Base-by-base conservation (phyloP, 2,113 vertebrate species). In the Crocuta crocuta region DNA sequence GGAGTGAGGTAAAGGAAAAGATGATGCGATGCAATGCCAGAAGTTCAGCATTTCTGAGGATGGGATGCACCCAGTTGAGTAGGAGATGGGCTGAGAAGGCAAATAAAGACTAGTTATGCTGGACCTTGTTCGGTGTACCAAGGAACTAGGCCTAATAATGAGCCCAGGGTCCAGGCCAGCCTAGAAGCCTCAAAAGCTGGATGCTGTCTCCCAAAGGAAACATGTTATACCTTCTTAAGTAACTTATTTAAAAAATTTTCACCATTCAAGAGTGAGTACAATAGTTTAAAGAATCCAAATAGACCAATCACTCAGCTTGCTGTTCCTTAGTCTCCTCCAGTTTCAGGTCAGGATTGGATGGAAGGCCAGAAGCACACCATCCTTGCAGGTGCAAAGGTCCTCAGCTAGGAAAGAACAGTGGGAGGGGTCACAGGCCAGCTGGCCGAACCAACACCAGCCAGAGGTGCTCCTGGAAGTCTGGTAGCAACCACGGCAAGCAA, bases 71-170 rank as follows among this genome's bases (percentile, higher is more conserved):
- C 39, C 4, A 43, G 24, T 2, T 26, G 31, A 35, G 53, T 39
- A 43, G 35, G 23, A 80, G 35, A 63, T 26, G 11, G 45, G 19
- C 61, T 66, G n/a, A 65, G 83, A 87, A 74, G 66, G 19, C 31
- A 53, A 28, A 23, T 0, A 19, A 24, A 10, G 80, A 21, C 84
- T 7, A 53, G 2, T 43, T 0, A 7, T 3, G 23, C 7, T 0
- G 3, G 50, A 4, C 19, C 13, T n/a, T 35, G 31, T 58, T 39
- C 73, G 8, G 13, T 12, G 15, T n/a, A 50, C 7, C 23, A n/a
- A n/a, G 70, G 61, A 97, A 81, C 3, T 7, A 84, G 66, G 24
- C n/a, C n/a, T 66, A 0, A 0, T 35, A 78, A 13, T 16, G 15
- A 89, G 63, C 5, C 7, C 12, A 16, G 10, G 23, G 17, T 85